Percentiles rank a stretch among this genome's conserved stretches.
These are phyloP conservation scores for Spilogale gracilis DNA, from an alignment of 2,113 vertebrate species.

Conservation along the genomic window DNA sequence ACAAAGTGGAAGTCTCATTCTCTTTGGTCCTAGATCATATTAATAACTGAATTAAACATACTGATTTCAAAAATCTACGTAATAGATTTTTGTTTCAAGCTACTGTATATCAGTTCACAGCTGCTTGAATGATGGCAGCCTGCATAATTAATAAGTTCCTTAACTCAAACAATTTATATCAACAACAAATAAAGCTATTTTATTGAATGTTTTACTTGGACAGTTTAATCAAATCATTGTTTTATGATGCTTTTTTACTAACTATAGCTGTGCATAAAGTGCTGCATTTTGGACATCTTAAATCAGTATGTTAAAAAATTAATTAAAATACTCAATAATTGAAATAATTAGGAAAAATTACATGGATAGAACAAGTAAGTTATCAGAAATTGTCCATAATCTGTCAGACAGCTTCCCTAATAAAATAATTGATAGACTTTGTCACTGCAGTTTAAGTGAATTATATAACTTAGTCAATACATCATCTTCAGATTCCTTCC, in stretches of 20 bases:
- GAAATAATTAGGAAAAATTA: background rate
- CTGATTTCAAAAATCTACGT: background rate
- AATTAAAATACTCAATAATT: constrained; percentile 23
- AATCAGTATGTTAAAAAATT: constrained; percentile 42
- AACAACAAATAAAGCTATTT: background rate
- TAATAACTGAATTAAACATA: constrained; percentile 1
- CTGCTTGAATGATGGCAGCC: background rate
- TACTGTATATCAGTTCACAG: background rate
- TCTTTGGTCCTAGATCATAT: background rate
- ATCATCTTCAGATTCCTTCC: background rate
- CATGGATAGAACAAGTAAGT: background rate
- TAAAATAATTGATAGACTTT: background rate
- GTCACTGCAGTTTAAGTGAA: background rate
- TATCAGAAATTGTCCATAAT: background rate
- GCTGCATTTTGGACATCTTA: background rate
- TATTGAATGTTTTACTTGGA: background rate
- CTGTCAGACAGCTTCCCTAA: background rate
- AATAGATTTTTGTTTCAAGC: background rate
- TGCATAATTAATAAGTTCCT: background rate
- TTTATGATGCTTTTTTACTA: background rate
- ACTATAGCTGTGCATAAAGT: background rate
- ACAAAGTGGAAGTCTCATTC: background rate
- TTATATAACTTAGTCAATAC: background rate
- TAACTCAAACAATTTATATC: background rate
- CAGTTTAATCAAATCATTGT: background rate